Evolutionary conservation across 2,797 vertebrate genomes (phyloP).

Genomic region (Clarias pachynema): DNA sequence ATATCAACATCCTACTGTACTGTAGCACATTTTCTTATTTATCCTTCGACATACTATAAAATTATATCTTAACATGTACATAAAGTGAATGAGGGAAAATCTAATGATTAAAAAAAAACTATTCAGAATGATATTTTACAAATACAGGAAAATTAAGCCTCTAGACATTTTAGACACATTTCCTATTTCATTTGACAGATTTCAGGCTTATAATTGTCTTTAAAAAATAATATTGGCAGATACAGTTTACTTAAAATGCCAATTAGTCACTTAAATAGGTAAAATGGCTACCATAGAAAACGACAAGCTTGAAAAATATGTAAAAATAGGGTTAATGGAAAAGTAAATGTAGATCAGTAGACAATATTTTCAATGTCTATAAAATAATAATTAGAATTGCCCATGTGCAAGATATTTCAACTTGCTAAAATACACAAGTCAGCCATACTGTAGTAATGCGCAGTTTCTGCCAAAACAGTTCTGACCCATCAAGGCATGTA

Average conservation of each 20-base stretch:
- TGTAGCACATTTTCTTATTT: not conserved
- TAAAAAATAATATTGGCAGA: not conserved
- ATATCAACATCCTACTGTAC: not conserved
- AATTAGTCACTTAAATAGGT: not conserved
- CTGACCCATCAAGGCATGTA: no score
- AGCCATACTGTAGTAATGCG: no score
- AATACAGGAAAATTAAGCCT: not conserved
- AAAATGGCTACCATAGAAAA: not conserved
- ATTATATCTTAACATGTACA: not conserved
- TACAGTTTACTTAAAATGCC: not conserved
- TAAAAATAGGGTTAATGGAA: not conserved
- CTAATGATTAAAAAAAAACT: not conserved
- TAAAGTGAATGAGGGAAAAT: not conserved
- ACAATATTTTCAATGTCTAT: not conserved
- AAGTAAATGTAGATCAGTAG: not conserved
- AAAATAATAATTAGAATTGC: not conserved
- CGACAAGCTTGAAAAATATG: not conserved
- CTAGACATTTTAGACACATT: not conserved
- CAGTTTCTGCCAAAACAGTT: no score
- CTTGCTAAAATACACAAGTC: not conserved
- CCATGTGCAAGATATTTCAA: not conserved
- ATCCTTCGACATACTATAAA: not conserved
- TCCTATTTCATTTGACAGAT: not conserved
- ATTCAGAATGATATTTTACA: not conserved
- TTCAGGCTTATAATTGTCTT: not conserved